Base-by-base conservation (phyloP, 2,113 vertebrate species). In the Alligator sinensis region DNA sequence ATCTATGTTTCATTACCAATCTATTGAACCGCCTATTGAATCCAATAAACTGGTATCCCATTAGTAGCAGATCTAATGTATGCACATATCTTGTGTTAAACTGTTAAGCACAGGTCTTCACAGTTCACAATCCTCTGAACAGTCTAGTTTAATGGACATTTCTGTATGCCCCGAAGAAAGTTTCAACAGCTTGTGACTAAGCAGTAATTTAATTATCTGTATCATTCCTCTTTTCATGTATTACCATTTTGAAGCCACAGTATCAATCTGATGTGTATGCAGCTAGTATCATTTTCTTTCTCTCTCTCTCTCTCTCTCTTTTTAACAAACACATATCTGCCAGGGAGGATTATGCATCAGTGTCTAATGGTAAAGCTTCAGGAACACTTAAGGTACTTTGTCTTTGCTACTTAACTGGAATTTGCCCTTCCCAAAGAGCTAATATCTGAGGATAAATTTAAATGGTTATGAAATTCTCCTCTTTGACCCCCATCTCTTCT, bases 381-480 rank as follows among this genome's bases (percentile, higher is more conserved):
- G 74, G 62, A 84, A 58, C 38, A 75, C 24, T 30, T 10, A 25
- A 5, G 28, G 1, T 1, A 9, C 24, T 54, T 4, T 25, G 3
- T 34, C 34, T 88, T 79, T 60, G 24, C 11, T 68, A 15, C 13
- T 94, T 88, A 85, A 62, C 24, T 61, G 55, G 3, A 87, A 75
- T 55, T 61, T 90, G 63, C 7, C 76, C 30, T 87, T 90, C 1
- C 0, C 60, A 80, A 70, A 88, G 8, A 75, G 30, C 57, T 54
- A n/a, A 62, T 70, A 84, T 87, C 59, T 25, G 47, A 84, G 90
- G 59, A 77, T 77, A 90, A 92, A 87, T 83, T 77, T 72, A 83
- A 89, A 62, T 58, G 0, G 25, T 90, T 82, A 72, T 64, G 28
- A 80, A 92, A 95, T 95, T 77, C 76, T 88, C 30, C 79, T 86